Evolutionary conservation across 64 coral and sea anemone species (phyloP).

Genomic region (Actinia tenebrosa): DNA sequence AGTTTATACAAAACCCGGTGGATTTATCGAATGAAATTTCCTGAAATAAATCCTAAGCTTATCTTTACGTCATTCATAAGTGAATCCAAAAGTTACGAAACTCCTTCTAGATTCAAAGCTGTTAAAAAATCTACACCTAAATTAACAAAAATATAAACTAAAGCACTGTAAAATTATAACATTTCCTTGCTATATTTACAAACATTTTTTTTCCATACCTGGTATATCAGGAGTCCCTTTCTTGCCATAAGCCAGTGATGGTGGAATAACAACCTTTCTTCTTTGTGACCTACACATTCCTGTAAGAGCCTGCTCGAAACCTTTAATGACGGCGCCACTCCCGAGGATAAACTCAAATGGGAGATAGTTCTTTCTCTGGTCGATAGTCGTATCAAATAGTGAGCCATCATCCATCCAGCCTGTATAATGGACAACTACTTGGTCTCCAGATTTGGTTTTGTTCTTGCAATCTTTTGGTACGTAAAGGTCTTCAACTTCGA

Average conservation of each 20-base stretch:
- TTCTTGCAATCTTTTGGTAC: slow-evolving; percentile 67
- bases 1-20: too few species aligned
- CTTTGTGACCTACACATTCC: slow-evolving; percentile 85
- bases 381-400: slow-evolving; percentile 82
- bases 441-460: slow-evolving; percentile 81
- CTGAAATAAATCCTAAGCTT: too few species aligned
- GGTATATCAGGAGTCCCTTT: slow-evolving; percentile 90
- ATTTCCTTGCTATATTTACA: neutral
- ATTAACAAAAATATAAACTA: neutral
- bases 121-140: neutral
- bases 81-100: too few species aligned
- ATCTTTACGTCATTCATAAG: too few species aligned
- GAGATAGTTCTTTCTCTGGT: slow-evolving; percentile 73
- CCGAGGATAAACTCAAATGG: slow-evolving; percentile 96
- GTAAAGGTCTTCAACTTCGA: slow-evolving; percentile 79
- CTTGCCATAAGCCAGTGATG: slow-evolving; percentile 86
- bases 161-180: neutral
- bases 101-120: neutral
- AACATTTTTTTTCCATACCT: slow-evolving; percentile 29
- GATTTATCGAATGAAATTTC: too few species aligned
- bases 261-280: slow-evolving; percentile 82
- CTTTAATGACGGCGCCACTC: slow-evolving; percentile 86
- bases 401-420: slow-evolving; percentile 76
- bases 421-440: slow-evolving; percentile 89
- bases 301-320: slow-evolving; percentile 73